Evolutionary conservation across 2,888 invertebrate genomes (phyloP).

Genomic region (Sacculina carcini): DNA sequence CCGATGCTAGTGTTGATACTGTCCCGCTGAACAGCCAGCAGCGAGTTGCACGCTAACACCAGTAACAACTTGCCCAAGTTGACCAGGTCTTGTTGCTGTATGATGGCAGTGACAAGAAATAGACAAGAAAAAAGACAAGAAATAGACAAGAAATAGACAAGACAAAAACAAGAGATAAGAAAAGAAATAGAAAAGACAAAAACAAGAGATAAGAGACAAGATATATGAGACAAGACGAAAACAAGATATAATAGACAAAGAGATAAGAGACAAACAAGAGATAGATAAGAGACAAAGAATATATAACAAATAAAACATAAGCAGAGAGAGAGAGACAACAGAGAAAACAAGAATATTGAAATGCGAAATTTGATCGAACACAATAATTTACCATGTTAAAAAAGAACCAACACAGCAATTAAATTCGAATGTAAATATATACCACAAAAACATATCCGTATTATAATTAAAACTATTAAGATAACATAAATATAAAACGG

Average conservation of each 20-base stretch:
- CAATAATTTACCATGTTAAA: no score
- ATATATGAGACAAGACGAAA: no score
- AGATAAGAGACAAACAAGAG: not conserved
- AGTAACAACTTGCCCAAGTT: conserved; percentile 71
- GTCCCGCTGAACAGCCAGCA: conserved; percentile 60
- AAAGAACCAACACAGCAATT: no score
- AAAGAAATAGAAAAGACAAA: not conserved
- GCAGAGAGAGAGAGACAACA: not conserved
- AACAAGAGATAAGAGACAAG: no score
- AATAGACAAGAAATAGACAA: no score
- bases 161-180: not conserved
- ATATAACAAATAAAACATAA: not conserved
- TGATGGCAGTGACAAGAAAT: conserved; percentile 6
- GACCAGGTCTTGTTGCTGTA: conserved; percentile 67
- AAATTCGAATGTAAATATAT: no score
- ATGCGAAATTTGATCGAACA: no score
- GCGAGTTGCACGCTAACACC: conserved; percentile 72
- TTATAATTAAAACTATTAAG: no score
- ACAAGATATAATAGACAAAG: no score
- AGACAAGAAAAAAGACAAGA: not conserved
- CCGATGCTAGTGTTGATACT: conserved; percentile 69
- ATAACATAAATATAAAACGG: no score
- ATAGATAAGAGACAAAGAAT: not conserved
- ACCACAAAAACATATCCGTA: no score
- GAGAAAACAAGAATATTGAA: not conserved